Evolutionary conservation across 2,113 vertebrate species (phyloP), one percentile per base, ranked within the genome.

Genomic region (Bolborhynchus lineola): DNA sequence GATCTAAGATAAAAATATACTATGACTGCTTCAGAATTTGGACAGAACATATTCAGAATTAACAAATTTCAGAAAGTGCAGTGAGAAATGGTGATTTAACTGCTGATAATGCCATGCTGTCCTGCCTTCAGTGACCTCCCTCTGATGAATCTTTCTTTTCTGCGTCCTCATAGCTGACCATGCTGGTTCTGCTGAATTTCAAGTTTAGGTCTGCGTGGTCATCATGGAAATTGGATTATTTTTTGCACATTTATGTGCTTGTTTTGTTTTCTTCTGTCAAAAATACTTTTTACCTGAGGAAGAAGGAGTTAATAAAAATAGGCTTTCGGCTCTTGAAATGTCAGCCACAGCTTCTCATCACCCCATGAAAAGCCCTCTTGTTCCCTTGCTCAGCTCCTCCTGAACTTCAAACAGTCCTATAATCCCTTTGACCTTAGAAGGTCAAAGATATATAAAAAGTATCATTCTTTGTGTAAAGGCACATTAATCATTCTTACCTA

Each of bases 381-480:
- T 97, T 97, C 88, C 89, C 88, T 91, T 80, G 84, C 89, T 95
- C 94, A 83, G 85, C 92, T 97, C 76, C 93, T 96, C 82, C 91
- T 86, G 82, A 94, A 97, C 97, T 97, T 97, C 97, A 97, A 97
- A 97, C 93, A 93, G 88, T 89, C 74, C 91, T 81, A 26, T 97
- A 97, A 97, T 97, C 97, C 94, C 49, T 95, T 86, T 94, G 97
- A 97, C 97, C 97, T 92, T 76, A 63, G 79, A 94, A 96, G 97
- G 97, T 97, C 97, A 97, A 91, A 96, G 91, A 96, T 92, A 92
- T 85, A 96, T 92, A 96, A 95, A 95, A 97, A 96, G 97, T 97
- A 97, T 97, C 97, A 93, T 95, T 97, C 94, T 96, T 93, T 96
- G 89, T 89, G 80, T 94, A 95, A 93, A 95, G 92, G 86, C 77